Base-by-base conservation (phyloP, 2,888 invertebrate genomes). In the Acheta domesticus region DNA sequence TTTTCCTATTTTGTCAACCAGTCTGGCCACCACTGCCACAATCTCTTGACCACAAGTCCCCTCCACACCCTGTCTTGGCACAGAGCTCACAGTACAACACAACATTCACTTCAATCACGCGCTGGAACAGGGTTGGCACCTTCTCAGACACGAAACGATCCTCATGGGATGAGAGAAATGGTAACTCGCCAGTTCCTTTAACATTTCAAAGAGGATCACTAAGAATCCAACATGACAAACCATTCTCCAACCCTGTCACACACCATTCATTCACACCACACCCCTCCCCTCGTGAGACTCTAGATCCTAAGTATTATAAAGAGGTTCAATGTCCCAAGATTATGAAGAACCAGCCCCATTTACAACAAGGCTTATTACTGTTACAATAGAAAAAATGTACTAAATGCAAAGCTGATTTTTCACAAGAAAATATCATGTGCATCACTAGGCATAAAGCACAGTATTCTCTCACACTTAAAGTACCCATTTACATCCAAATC, bases 1-100 rank as follows among this genome's bases (percentile, higher is more conserved):
- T 80, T 80, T 80, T 80, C 79, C 77, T 80, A 79, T 80, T 79
- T 80, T 80, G 80, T 80, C 80, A 80, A 80, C 79, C 80, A 80
- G 80, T 80, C 80, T 80, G 80, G 80, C 79, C 20, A 79, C 79
- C 78, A 49, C 62, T 74, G 79, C 77, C 79, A 80, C 80, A 80
- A 79, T 79, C 75, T 78, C 79, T 77, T 79, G 74, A 73, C 76
- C 79, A 77, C 77, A 74, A 49, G 76, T 20, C 49, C 74, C 77
- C 74, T 77, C 80, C 77, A 77, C 79, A 75, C 21, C 77, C 75
- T 62, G 62, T 62, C 62, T 62, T 62, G 62, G 62, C 62, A 62
- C 62, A 62, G 62, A 62, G 62, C 62, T 62, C 62, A 62, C 62
- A 62, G 62, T 62, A 62, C 62, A n/a, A 62, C 62, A 62, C 62